Conservation (phyloP, 1,140 invertebrate species). For the Chrysoperla carnea region DNA sequence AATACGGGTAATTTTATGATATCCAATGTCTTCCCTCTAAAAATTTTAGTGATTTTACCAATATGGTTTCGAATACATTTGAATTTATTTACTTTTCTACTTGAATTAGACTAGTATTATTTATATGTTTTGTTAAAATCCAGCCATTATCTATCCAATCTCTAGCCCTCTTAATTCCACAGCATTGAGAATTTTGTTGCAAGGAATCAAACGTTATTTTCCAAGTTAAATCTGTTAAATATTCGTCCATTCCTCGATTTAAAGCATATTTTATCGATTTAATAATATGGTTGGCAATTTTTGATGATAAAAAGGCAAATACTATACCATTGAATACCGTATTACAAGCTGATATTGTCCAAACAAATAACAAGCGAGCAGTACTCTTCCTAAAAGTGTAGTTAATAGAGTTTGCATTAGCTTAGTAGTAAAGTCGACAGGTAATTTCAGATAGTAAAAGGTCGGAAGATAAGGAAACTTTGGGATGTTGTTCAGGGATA, state of each 20-base stretch:
- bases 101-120: too few relatives aligned
- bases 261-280: constrained; percentile 17
- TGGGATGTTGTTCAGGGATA: too few relatives aligned
- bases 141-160: constrained; percentile 21
- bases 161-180: constrained; percentile 17
- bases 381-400: constrained; percentile 20
- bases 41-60: too few relatives aligned
- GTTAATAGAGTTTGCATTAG: too few relatives aligned
- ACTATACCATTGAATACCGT: constrained; percentile 14
- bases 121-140: constrained; percentile 18
- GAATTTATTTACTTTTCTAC: background rate
- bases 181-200: constrained; percentile 19
- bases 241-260: constrained; percentile 18
- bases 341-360: constrained; percentile 13
- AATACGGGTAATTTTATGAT: constrained; percentile 10
- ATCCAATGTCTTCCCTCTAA: too few relatives aligned
- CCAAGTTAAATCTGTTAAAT: constrained; percentile 17
- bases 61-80: too few relatives aligned
- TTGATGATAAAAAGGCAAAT: constrained; percentile 11
- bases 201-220: constrained; percentile 20
- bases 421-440: too few relatives aligned
- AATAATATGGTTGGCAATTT: constrained; percentile 17
- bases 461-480: too few relatives aligned
- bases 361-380: constrained; percentile 12
- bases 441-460: too few relatives aligned